A percentile compares a stretch with the other conserved stretches of the same genome.
Conservation (phyloP, 1,140 invertebrate genomes). For the Diorhabda elongata region DNA sequence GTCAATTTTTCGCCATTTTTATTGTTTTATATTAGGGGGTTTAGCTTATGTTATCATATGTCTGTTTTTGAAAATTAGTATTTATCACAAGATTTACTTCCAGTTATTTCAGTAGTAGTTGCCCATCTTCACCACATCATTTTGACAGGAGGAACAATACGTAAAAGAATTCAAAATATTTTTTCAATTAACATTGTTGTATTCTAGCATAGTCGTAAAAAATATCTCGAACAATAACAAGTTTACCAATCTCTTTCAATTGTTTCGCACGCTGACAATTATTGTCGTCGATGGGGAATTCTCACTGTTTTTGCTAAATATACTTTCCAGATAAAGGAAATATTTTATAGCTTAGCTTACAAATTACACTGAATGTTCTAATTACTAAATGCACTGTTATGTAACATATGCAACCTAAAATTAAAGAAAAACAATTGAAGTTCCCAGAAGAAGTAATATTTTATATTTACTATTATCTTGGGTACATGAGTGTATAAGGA, state of each 20-base stretch:
- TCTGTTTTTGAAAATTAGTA: neutral
- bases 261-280: neutral
- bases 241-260: neutral
- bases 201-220: neutral
- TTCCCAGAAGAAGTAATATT: neutral
- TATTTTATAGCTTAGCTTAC: neutral
- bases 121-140: neutral
- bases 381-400: neutral
- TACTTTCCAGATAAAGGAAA: neutral
- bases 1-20: too few relatives aligned
- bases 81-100: neutral
- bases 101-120: neutral
- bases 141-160: neutral
- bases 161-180: neutral
- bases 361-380: neutral
- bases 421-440: too few relatives aligned
- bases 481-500: slow-evolving; percentile 18
- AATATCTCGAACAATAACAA: neutral
- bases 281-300: too few relatives aligned
- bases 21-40: too few relatives aligned
- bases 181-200: neutral
- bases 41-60: neutral
- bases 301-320: neutral
- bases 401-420: too few relatives aligned
- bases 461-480: neutral